Evolutionary conservation across 2,888 invertebrate genomes (phyloP), one percentile per base, ranked within the genome.

Genomic region (Rhorus exstirpatorius): DNA sequence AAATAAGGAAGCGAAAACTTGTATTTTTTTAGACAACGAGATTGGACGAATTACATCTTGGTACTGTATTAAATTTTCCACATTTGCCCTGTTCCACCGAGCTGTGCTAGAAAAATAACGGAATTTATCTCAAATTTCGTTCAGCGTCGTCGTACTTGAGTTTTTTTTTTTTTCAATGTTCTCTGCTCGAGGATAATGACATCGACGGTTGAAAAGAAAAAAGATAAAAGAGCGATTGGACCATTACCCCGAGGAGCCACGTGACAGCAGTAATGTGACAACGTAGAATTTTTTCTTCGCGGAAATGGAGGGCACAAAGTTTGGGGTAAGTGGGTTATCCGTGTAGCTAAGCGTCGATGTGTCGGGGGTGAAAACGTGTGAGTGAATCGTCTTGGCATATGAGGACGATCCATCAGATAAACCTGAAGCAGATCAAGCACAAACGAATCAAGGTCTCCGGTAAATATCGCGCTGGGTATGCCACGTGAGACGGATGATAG

Each of bases 381-480:
- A 14, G 51, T n/a, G 35, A 17, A 17, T 46, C 46, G 35, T 67
- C 35, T 26, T 35, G 49, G 51, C n/a, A 72, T 26, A 51, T 61
- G 55, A 55, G 49, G 24, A 58, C 70, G 38, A 51, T 38, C 24
- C 14, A 17, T 51, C 26, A 41, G 55, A 35, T 46, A 31, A 63
- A 19, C 61, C 46, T 38, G 19, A 78, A 65, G 44, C 19, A 17
- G 55, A 44, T 44, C 61, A 63, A 44, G 26, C 41, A 49, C 38
- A 60, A 60, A 26, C 17, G 38, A 58, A 24, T 38, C 26, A 55
- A 51, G 31, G 17, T 60, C 41, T 51, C 35, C 46, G 51, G 67
- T 74, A 60, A 68, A 68, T 61, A 68, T 67, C 21, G 60, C 17
- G 10, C 14, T 38, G n/a, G n/a, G 17, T 55, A 68, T 51, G 60